Conservation (phyloP, 2,797 vertebrate species). For the Potorous gilbertii region DNA sequence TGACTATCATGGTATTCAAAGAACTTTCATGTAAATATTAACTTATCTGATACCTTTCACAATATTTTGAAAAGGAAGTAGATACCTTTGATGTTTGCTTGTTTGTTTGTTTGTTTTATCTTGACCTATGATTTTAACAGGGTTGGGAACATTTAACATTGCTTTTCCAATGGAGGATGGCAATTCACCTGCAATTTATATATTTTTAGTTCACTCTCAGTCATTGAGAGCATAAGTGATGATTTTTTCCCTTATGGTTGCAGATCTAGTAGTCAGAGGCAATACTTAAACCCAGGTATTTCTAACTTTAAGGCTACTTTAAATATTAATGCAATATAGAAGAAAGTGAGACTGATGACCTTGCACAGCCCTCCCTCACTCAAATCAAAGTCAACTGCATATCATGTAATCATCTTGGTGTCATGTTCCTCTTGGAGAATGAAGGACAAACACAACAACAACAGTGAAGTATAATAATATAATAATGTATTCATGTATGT, state of each 20-base stretch:
- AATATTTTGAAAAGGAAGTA: background rate
- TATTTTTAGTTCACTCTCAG: background rate
- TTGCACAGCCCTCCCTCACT: too few relatives aligned
- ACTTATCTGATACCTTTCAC: background rate
- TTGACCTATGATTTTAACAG: background rate
- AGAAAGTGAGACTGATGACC: too few relatives aligned
- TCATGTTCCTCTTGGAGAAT: too few relatives aligned
- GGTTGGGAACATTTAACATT: background rate
- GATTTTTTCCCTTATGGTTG: background rate
- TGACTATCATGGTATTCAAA: background rate
- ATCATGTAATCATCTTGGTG: too few relatives aligned
- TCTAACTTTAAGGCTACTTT: background rate
- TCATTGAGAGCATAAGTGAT: background rate
- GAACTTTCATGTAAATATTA: background rate
- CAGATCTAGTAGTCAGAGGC: background rate
- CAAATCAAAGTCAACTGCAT: too few relatives aligned
- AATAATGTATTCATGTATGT: background rate
- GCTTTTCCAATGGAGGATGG: background rate
- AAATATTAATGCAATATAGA: background rate
- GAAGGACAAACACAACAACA: too few relatives aligned
- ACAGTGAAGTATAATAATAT: background rate
- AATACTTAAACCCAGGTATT: background rate
- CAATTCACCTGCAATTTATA: background rate
- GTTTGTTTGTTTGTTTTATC: background rate
- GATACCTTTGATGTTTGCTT: background rate